Base-by-base conservation (phyloP, 2,113 vertebrate species). In the Cyanistes caeruleus region DNA sequence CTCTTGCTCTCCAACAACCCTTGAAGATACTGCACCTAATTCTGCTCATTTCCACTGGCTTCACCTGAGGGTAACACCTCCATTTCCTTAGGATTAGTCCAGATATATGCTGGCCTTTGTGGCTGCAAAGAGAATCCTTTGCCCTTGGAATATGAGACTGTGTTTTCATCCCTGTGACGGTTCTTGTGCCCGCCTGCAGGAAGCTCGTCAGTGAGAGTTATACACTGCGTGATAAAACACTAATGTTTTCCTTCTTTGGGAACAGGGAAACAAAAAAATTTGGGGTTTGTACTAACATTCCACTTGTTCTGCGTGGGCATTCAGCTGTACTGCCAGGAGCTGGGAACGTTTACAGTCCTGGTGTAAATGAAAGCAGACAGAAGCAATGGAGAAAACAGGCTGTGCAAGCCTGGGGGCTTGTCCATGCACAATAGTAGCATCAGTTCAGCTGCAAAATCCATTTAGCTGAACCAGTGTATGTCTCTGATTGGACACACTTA, bases 371-470 rank as follows among this genome's bases (percentile, higher is more conserved):
- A 75, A 92, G 90, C 83, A 93, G 90, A 89, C 80, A 90, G 83
- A 93, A 89, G 94, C 88, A 62, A 60, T 65, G 92, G 76, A 87
- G 85, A 78, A 39, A 93, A 84, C 60, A 49, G 90, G 85, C 83
- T 90, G 64, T 2, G 8, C 6, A 15, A 92, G 95, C 90, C 90
- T 27, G 56, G 58, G 56, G 95, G 93, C 72, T 92, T 81, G 90
- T 90, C 90, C 92, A 16, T 5, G 23, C 62, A 89, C 90, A 95
- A 90, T 62, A 60, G 90, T 64, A 94, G 83, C 88, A 93, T 90
- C 90, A 72, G 88, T 92, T 96, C 92, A 94, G 86, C 96, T 94
- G 90, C 88, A 93, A 88, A 96, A 96, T 90, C 95, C 95, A 68
- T 87, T 96, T 94, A 95, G 73, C 77, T 92, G 81, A 93, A 95